Conservation (phyloP, 2,113 vertebrate species). For the Mastomys natalensis region DNA sequence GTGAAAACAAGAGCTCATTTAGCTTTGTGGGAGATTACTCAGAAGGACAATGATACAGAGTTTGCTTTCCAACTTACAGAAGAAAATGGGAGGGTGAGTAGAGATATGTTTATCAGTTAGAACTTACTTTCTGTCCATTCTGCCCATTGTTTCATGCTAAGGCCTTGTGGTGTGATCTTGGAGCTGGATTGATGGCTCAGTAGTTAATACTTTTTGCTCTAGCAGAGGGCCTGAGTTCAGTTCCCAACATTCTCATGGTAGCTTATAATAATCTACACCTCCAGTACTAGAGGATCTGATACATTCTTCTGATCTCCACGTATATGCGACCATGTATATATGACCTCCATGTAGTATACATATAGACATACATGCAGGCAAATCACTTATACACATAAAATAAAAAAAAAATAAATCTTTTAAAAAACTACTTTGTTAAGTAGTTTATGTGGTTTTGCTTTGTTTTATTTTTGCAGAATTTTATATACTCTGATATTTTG, state of each 20-base stretch:
- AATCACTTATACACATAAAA: neutral
- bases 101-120: conserved; percentile 21
- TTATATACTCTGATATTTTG: neutral
- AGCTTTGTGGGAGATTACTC: neutral
- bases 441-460: neutral
- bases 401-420: neutral
- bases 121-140: neutral
- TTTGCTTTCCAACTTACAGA: neutral
- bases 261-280: neutral
- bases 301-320: neutral
- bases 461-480: neutral
- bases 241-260: neutral
- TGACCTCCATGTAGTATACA: neutral
- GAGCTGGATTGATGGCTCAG: neutral
- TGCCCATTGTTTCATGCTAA: neutral
- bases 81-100: neutral
- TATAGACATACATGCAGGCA: neutral
- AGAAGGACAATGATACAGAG: conserved; percentile 38
- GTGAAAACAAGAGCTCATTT: conserved; percentile 53
- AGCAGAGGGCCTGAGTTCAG: neutral
- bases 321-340: neutral
- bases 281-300: neutral
- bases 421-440: neutral
- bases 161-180: neutral
- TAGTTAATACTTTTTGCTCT: neutral